Base-by-base conservation (phyloP, 2,888 invertebrate genomes). In the Cephus spinipes region DNA sequence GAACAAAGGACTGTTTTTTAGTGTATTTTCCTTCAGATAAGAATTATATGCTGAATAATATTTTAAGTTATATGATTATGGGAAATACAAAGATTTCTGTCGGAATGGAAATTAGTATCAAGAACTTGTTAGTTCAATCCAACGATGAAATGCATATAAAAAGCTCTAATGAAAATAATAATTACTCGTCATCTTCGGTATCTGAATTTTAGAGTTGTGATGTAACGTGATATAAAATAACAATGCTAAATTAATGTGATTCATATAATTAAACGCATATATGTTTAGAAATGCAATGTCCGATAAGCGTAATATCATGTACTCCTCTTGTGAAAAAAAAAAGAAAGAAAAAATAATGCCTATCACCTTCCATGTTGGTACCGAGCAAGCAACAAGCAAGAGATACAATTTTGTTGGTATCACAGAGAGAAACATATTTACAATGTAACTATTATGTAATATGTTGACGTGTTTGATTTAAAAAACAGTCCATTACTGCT, bases 381-480 rank as follows among this genome's bases (percentile, higher is more conserved):
- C 77, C 73, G 12, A 80, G 35, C 74, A 80, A 75, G 77, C 76
- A 79, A 81, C 74, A 73, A 80, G 78, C 76, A 36, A 79, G 68
- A 75, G n/a, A 69, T 74, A 69, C 12, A 31, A 77, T 68, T 75
- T 69, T 75, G 36, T 85, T 79, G 77, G 83, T 89, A 89, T 89
- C 88, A 88, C 89, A 89, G 87, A 84, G 85, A 80, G 69, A 82
- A 85, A 85, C 79, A 68, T 85, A 86, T 87, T 84, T 87, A 84
- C 81, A 88, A 32, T 75, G 76, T 84, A 79, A 79, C 35, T 81
- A 83, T 77, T 81, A 80, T 55, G 77, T 82, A 75, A 79, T 78
- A 77, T 80, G 75, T 79, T 79, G 71, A 55, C 15, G 40, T 55
- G 55, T 55, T 55, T 55, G 55, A 55, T 55, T 55, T 55, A n/a